These are phyloP conservation scores for Athalia cordata DNA, from an alignment of 2,888 invertebrate genomes.

Conservation along the genomic window DNA sequence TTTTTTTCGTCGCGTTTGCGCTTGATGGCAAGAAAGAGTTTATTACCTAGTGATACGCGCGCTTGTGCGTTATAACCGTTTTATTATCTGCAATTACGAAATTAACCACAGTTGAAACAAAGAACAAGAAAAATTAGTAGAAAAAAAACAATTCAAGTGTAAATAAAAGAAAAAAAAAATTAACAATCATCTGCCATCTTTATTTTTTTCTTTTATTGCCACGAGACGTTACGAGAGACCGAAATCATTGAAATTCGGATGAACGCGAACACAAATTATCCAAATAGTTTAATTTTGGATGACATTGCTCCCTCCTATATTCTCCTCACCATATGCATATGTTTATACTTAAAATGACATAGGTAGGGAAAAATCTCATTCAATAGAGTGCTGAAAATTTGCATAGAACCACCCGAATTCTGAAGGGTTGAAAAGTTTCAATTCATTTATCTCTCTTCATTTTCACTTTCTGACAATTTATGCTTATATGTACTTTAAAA, in stretches of 20 bases:
- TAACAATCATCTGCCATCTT: background rate
- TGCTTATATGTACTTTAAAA: no score
- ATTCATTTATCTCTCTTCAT: background rate
- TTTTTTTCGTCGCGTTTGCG: slow-evolving; percentile 12
- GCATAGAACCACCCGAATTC: background rate
- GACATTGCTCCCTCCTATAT: background rate
- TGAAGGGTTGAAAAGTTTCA: background rate
- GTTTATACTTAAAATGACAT: background rate
- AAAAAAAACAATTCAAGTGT: background rate
- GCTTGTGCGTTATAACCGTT: background rate
- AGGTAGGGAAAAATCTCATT: background rate
- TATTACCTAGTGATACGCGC: slow-evolving; percentile 26
- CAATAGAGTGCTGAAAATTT: background rate
- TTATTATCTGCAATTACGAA: slow-evolving; percentile 11
- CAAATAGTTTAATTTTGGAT: background rate
- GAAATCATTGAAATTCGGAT: no score
- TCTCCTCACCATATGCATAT: background rate
- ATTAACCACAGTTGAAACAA: background rate
- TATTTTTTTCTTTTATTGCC: background rate
- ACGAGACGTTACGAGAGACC: no score
- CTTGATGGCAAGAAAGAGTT: slow-evolving; percentile 13
- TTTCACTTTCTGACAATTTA: background rate
- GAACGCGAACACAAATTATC: no score
- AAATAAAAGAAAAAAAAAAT: background rate
- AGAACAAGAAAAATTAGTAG: background rate